Base-by-base conservation (phyloP, 2,888 invertebrate genomes). In the Parnassius orleans region DNA sequence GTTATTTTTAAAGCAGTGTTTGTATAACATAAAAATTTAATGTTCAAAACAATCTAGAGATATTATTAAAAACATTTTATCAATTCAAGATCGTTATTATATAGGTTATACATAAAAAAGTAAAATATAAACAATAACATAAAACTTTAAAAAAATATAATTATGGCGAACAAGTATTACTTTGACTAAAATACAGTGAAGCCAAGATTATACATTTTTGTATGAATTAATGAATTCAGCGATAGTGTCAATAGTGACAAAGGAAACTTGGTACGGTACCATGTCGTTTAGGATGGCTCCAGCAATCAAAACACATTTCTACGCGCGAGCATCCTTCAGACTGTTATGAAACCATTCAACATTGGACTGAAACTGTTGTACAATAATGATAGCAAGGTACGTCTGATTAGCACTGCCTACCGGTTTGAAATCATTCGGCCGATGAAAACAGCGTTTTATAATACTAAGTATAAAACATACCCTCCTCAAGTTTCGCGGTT, bases 251-350 rank as follows among this genome's bases (percentile, higher is more conserved):
- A 33, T 64, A 41, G 42, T 43, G 19, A 46, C 47, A 10, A 47
- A 56, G 1, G 9, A 48, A 46, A 33, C 33, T 41, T 15, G 15
- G 46, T 24, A 64, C 64, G 64, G 54, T 73, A 79, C 77, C 76
- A 65, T 69, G 68, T 41, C 70, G 69, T 64, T 73, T 69, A 62
- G 69, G 72, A 68, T 67, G 69, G 70, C 78, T 75, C 72, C 81
- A 72, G 67, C 84, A 82, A 70, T 83, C 80, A 69, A 84, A 82
- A 72, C 84, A 85, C 83, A 84, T 83, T 69, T 75, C 71, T 66
- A 66, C 61, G 61, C 67, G 67, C 70, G 65, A 70, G 72, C 74
- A 75, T 72, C 66, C 66, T 72, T 72, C 69, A 66, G 64, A 72
- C 67, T 75, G 70, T 75, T 72, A 71, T 70, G 71, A 74, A 69